Base-by-base conservation (phyloP, 2,113 vertebrate genomes). In the Siniperca knerii region DNA sequence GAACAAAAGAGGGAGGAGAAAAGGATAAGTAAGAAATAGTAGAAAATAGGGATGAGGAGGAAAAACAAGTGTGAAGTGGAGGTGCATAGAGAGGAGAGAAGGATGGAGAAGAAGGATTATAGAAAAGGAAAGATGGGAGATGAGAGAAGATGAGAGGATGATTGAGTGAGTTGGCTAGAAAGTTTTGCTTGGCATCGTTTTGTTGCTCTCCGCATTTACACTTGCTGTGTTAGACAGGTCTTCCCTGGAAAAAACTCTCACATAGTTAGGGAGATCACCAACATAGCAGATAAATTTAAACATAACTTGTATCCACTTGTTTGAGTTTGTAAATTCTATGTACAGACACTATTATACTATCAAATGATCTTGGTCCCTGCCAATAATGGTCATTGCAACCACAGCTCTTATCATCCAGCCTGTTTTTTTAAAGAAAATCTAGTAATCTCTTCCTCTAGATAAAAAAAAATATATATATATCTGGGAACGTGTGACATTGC, bases 141-240 rank as follows among this genome's bases (percentile, higher is more conserved):
- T 42, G 64, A 35, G 44, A 61, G 37, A 57, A 71, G 76, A 71
- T 18, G 33, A 50, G 64, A 70, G 33, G 75, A 50, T 75, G 69
- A 86, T 58, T 33, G 67, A 81, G n/a, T 0, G 13, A 58, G 58
- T 6, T n/a, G 58, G 3, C 15, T 6, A 33, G 9, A 55, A 52
- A n/a, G 69, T 74, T 82, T 69, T 3, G 73, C 60, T 50, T 57
- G 73, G 66, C 57, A 58, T 50, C 2, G 4, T 66, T 66, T 40
- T 44, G 18, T 61, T 55, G 69, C 70, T 74, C 50, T 66, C 20
- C 55, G 20, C 57, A 25, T 81, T 77, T 12, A 18, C 64, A 61
- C 54, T 61, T 16, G n/a, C 77, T 75, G 54, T 62, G 75, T 42
- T 23, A 64, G 65, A 71, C 52, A 12, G 62, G 10, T 58, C 60